Evolutionary conservation across 2,113 vertebrate genomes (phyloP).

Genomic region (Oceanites oceanicus): DNA sequence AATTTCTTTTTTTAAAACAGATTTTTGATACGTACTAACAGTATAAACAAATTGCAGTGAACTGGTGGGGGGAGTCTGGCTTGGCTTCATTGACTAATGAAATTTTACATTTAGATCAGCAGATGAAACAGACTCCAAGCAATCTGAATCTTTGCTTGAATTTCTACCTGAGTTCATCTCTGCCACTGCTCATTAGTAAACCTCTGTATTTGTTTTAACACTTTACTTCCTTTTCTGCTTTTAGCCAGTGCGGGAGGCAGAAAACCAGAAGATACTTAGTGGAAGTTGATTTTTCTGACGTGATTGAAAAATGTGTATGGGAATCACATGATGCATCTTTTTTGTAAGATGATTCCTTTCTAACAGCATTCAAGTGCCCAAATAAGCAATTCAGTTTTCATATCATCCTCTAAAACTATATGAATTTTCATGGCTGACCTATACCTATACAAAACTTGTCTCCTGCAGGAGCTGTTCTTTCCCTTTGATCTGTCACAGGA

Average conservation of each 20-base stretch:
- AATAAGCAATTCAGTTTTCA: not conserved
- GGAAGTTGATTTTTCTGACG: not conserved
- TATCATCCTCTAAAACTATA: not conserved
- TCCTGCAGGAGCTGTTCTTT: not conserved
- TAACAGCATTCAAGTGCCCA: not conserved
- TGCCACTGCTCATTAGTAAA: not conserved
- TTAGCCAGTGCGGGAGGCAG: not conserved
- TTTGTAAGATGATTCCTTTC: not conserved
- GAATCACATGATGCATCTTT: not conserved
- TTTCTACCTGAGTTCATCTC: not conserved
- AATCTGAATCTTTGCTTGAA: not conserved
- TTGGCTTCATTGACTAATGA: not conserved
- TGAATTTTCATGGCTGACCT: not conserved
- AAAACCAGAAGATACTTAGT: not conserved
- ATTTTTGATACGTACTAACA: not conserved
- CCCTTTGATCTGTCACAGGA: not conserved
- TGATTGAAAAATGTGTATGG: not conserved
- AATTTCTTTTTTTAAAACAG: not conserved
- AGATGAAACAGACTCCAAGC: not conserved
- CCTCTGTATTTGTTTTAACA: not conserved
- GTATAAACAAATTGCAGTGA: not conserved
- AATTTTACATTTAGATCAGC: not conserved
- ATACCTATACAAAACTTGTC: not conserved
- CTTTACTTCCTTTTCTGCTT: not conserved
- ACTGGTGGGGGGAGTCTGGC: not conserved